Base-by-base conservation (phyloP, 2,888 invertebrate genomes). In the Malachius bipustulatus region DNA sequence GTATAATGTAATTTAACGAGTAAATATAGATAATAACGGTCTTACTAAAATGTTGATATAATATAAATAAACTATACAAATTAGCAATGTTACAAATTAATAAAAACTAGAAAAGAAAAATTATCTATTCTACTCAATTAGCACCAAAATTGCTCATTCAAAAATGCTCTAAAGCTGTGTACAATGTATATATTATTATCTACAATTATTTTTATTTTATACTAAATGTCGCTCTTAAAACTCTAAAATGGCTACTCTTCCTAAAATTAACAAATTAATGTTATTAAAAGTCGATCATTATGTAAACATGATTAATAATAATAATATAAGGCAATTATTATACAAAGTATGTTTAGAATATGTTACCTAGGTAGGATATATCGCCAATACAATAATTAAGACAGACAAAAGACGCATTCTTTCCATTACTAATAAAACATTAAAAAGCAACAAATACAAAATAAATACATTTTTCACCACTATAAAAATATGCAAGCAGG, bases 131-230 rank as follows among this genome's bases (percentile, higher is more conserved):
- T 57, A 56, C 48, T 47, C 44, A 54, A 53, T 50, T 62, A 62
- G 62, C 62, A 62, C 60, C 61, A 60, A 57, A 55, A 50, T 54
- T 55, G 61, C 62, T 60, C 60, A 51, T 48, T 49, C 47, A 52
- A 59, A 60, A 62, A 60, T 60, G 60, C 60, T 56, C 50, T 49
- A 37, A 57, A 60, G 56, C 57, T 54, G 50, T 56, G 50, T 56
- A 56, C 49, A 55, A 37, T 19, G n/a, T 44, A n/a, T n/a, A n/a
- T n/a, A n/a, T 47, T 29, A 35, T 47, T 54, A 55, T 56, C 52
- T 55, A 56, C 52, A 56, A 48, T 45, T 52, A 47, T 40, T 38
- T 37, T 36, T 36, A 33, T 40, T 40, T 30, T 39, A 40, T 39
- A 41, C 37, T 36, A n/a, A n/a, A n/a, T n/a, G n/a, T n/a, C n/a